Conservation (phyloP, 2,888 invertebrate species). For the Xanthostigma xanthostigma region DNA sequence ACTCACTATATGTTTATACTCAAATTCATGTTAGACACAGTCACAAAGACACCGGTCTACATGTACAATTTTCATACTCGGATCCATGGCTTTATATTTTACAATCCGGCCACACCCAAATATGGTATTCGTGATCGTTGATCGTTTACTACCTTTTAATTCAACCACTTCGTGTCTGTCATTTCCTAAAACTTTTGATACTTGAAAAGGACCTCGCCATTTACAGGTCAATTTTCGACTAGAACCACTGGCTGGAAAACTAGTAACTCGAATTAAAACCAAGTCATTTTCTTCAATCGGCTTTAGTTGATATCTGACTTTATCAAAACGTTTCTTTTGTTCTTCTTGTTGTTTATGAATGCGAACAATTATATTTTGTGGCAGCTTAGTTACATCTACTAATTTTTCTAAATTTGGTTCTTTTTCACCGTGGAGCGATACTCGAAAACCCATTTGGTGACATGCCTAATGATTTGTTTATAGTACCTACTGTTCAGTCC, state of each 20-base stretch:
- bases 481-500: conserved; percentile 11
- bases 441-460: conserved; percentile 12
- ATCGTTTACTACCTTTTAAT: conserved; percentile 4
- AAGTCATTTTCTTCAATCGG: neutral
- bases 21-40: too few species aligned
- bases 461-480: conserved; percentile 10
- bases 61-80: too few species aligned
- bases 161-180: conserved; percentile 7
- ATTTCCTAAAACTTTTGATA: conserved; percentile 4
- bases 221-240: conserved; percentile 5
- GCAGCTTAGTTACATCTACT: conserved; percentile 14
- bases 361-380: conserved; percentile 9
- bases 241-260: neutral
- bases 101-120: neutral
- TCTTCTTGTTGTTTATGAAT: conserved; percentile 10
- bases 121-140: neutral
- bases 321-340: neutral
- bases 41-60: too few species aligned
- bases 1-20: too few species aligned
- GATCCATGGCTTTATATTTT: neutral
- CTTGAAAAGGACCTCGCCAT: conserved; percentile 6
- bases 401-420: conserved; percentile 9
- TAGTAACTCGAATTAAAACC: neutral
- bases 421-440: conserved; percentile 9
- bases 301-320: conserved; percentile 10